phyloP scores from a whole-genome alignment of 2,888 invertebrate genomes.

The Drosophila yooni region DNA sequence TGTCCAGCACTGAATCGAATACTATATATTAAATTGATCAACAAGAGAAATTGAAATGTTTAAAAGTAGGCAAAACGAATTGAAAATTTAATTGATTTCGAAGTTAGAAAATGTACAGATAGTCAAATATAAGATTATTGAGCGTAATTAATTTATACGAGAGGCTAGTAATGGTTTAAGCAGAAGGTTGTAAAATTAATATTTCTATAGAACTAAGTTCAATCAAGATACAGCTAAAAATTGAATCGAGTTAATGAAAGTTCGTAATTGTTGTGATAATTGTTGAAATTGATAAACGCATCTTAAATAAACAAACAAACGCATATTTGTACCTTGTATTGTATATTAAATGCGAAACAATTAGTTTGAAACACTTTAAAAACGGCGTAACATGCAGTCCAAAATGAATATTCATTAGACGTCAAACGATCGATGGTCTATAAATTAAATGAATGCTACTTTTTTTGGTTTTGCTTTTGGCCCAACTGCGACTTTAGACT shows the following conservation, averaged over 20 bases:
- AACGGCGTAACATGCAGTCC: slow-evolving; percentile 63
- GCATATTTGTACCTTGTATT: not conserved
- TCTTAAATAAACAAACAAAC: slow-evolving; percentile 34
- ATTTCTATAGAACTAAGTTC: not conserved
- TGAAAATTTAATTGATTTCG: slow-evolving; percentile 10
- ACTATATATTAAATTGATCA: slow-evolving; percentile 19
- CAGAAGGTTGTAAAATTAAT: not conserved
- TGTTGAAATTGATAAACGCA: slow-evolving; percentile 48
- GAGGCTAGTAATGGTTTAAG: not conserved
- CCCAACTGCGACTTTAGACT: slow-evolving; percentile 24
- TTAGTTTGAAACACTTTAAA: slow-evolving; percentile 67
- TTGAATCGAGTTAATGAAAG: not conserved
- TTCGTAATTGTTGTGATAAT: slow-evolving; percentile 39
- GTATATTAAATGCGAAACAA: slow-evolving; percentile 61
- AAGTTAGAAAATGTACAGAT: slow-evolving; percentile 3
- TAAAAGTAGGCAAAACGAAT: slow-evolving; percentile 27
- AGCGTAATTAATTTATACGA: not conserved
- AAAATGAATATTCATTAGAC: slow-evolving; percentile 73
- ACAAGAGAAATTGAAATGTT: slow-evolving; percentile 44
- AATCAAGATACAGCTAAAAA: not conserved
- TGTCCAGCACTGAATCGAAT: slow-evolving; percentile 37
- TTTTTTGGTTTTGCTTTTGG: slow-evolving; percentile 16
- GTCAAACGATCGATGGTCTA: slow-evolving; percentile 50
- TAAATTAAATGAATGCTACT: slow-evolving; percentile 51
- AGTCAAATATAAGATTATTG: not conserved